Conservation (phyloP, 2,113 vertebrate genomes). For the Eulemur macaco region DNA sequence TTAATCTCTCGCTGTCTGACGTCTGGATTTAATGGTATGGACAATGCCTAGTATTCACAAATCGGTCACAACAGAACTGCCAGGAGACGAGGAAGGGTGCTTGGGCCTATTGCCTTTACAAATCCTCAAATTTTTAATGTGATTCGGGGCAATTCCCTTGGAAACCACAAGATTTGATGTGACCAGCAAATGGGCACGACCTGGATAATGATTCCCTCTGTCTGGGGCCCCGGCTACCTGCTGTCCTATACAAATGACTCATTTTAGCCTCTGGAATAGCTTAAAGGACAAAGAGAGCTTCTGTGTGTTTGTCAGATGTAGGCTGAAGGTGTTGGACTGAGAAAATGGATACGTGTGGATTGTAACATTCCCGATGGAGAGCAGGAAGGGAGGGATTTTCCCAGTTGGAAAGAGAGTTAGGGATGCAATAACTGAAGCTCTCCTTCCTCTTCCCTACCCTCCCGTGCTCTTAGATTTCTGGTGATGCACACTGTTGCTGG, state of each 20-base stretch:
- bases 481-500: neutral
- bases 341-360: neutral
- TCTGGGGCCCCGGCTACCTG: conserved; percentile 79
- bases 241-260: conserved; percentile 70
- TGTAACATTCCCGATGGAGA: neutral
- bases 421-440: neutral
- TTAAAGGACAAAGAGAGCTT: conserved; percentile 63
- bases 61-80: conserved; percentile 18
- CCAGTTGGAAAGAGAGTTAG: neutral
- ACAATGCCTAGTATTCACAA: conserved; percentile 39
- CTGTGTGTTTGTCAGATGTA: conserved; percentile 41
- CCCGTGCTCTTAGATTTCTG: neutral
- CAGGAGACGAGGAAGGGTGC: conserved; percentile 42
- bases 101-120: conserved; percentile 56
- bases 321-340: neutral
- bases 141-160: conserved; percentile 69
- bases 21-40: neutral
- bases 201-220: conserved; percentile 82
- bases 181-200: conserved; percentile 76
- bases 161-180: conserved; percentile 76
- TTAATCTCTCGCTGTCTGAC: neutral
- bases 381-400: neutral
- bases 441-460: neutral
- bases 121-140: conserved; percentile 73
- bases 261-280: conserved; percentile 39